A percentile compares a stretch with the other conserved stretches of the same genome.
These are phyloP conservation scores for Meriones psammophilus DNA, from an alignment of 2,797 vertebrate species.

Conservation along the genomic window DNA sequence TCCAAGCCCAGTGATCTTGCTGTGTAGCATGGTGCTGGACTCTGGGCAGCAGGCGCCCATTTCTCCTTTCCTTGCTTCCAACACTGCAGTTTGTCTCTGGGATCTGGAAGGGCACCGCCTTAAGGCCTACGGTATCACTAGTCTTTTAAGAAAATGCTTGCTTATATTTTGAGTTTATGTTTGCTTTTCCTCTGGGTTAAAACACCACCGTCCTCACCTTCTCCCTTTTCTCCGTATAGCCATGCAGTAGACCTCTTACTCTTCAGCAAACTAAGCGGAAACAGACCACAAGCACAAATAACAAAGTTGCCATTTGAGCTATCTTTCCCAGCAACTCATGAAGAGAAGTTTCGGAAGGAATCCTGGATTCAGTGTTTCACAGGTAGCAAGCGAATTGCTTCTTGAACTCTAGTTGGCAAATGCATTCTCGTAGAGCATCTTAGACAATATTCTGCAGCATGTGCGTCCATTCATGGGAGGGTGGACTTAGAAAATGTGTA, in stretches of 20 bases:
- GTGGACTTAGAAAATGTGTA: not conserved
- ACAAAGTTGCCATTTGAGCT: not conserved
- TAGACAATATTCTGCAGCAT: not conserved
- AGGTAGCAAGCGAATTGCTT: not conserved
- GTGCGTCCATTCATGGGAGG: not conserved
- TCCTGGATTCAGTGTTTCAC: not conserved
- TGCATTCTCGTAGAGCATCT: not conserved
- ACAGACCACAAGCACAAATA: not conserved
- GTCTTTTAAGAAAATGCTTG: not conserved
- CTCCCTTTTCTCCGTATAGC: not conserved
- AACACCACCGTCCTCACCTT: not conserved
- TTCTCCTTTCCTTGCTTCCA: no score
- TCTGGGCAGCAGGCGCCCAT: no score
- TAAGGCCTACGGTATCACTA: no score
- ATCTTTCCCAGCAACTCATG: not conserved
- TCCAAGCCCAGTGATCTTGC: no score
- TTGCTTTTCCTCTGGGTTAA: not conserved
- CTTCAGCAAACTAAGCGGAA: slow-evolving; percentile 26
- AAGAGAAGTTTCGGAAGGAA: slow-evolving; percentile 33
- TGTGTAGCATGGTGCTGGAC: no score
- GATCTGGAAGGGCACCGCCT: no score
- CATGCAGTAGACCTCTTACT: not conserved
- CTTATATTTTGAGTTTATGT: not conserved
- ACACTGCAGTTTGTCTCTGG: no score
- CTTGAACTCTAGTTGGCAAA: not conserved